Conservation (phyloP, 1,140 invertebrate genomes). For the Panagrolaimus sp. region DNA sequence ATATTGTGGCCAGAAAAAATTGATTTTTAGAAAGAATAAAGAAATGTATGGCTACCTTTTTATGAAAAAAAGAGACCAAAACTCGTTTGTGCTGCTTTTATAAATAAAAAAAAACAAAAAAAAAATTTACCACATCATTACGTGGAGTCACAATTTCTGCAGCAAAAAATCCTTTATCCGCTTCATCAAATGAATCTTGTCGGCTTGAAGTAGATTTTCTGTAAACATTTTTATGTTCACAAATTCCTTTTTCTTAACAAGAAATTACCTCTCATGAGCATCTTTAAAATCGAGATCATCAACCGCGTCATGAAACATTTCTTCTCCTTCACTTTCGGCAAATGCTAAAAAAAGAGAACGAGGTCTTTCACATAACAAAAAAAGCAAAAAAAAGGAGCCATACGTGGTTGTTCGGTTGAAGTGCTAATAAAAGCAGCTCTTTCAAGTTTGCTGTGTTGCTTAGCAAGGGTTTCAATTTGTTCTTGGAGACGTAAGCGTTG, state of each 20-base stretch:
- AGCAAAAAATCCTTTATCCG: not conserved
- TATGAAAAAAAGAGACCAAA: no score
- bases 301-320: constrained; percentile 80
- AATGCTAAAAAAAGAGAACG: constrained; percentile 61
- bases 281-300: constrained; percentile 52
- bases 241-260: not conserved
- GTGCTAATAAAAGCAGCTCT: constrained; percentile 65
- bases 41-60: no score
- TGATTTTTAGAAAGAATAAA: no score
- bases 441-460: constrained; percentile 88
- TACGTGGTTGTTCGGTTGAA: constrained; percentile 18
- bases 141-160: constrained; percentile 10
- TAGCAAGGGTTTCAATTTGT: constrained; percentile 89
- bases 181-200: constrained; percentile 1
- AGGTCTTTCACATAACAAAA: constrained; percentile 19
- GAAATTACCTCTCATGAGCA: not conserved
- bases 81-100: no score
- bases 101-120: no score
- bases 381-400: not conserved
- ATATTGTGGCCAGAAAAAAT: no score
- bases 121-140: not conserved
- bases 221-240: no score
- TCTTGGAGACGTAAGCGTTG: constrained; percentile 87
- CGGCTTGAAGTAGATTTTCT: not conserved
- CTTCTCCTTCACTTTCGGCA: constrained; percentile 76